Evolutionary conservation across 2,113 vertebrate genomes (phyloP).

Genomic region (Limnothrissa miodon): DNA sequence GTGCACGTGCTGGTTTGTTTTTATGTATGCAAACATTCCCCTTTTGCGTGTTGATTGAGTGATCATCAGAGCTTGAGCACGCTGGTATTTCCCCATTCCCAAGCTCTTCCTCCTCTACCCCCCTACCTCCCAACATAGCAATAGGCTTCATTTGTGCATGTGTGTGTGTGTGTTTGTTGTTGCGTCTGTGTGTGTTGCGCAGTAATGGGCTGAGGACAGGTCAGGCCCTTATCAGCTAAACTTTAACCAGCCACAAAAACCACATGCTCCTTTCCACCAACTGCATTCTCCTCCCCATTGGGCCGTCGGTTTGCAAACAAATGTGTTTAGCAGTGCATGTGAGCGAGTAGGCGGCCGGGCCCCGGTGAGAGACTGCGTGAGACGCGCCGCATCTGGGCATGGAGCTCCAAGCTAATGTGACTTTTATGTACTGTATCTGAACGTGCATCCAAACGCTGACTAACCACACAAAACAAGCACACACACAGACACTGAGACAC

Average conservation of each 20-base stretch:
- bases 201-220: background rate
- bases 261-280: background rate
- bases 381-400: background rate
- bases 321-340: background rate
- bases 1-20: background rate
- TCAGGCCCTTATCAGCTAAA: background rate
- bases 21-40: constrained; percentile 17
- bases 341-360: background rate
- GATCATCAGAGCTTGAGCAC: background rate
- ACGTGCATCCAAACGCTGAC: too few relatives aligned
- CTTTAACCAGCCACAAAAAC: background rate
- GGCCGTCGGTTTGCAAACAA: background rate
- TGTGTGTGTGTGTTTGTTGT: background rate
- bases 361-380: background rate
- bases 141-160: background rate
- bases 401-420: too few relatives aligned
- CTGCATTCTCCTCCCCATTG: background rate
- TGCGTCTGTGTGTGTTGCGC: background rate
- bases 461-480: background rate
- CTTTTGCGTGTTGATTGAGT: background rate
- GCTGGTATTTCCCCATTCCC: constrained; percentile 18
- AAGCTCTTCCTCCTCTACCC: background rate
- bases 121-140: too few relatives aligned
- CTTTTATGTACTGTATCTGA: too few relatives aligned
- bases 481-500: background rate